Evolutionary conservation across 2,113 vertebrate species (phyloP), one percentile per base, ranked within the genome.

Genomic region (Gymnobelideus leadbeateri): DNA sequence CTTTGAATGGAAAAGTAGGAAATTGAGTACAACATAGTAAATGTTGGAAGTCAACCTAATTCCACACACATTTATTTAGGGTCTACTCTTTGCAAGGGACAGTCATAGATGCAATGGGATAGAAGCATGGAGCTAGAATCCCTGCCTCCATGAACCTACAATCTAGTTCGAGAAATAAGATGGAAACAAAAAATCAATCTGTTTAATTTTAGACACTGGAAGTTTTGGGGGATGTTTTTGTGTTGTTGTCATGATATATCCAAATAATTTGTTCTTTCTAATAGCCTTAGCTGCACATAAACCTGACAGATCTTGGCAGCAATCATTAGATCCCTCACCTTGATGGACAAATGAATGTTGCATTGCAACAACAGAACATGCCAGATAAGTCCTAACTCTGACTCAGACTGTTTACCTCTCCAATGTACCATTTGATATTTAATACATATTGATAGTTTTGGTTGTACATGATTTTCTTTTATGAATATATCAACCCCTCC

Each of bases 1-100:
- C 89, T 93, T 61, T 95, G 96, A 94, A 94, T 96, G 53, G 95
- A 95, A 94, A 95, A 95, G 24, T 19, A 77, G 51, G 10, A 10
- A 97, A 95, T 47, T 94, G 6, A 43, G 28, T 92, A 51, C 55
- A 92, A 57, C 49, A 93, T n/a, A 57, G 53, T 95, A 94, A 94
- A 89, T n/a, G 96, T 16, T 1, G 51, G 24, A 94, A 94, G 93
- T 54, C 90, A 96, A 91, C 7, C 89, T 95, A 94, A 92, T 53
- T 93, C 68, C 14, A 77, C 61, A 77, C n/a, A 16, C 37, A n/a
- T 77, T 61, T 77, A n/a, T 77, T 68, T 77, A 77, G 4, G 5
- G 37, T 77, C 3, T 77, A 77, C 14, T 77, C 37, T n/a, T n/a
- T 77, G 31, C 61, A 77, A 77, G 61, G 37, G 1, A 4, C 37